Evolutionary conservation across 2,113 vertebrate species (phyloP).

Genomic region (Nesoenas mayeri): DNA sequence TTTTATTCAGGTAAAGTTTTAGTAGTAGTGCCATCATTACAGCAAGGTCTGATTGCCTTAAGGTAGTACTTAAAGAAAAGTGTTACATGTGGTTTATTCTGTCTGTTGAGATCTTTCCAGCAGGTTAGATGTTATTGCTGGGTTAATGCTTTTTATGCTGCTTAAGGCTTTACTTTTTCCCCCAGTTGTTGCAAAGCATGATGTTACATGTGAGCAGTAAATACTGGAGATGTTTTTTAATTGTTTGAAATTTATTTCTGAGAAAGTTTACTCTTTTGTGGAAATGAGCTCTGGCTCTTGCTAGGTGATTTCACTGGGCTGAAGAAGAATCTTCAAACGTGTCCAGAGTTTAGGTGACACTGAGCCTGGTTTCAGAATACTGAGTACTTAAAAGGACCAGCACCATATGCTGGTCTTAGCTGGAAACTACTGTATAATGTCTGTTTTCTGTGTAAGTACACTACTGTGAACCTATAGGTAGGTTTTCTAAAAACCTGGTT

Average conservation of each 20-base stretch:
- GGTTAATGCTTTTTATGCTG: neutral
- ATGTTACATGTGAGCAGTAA: neutral
- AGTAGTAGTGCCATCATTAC: neutral
- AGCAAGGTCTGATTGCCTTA: neutral
- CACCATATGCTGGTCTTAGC: neutral
- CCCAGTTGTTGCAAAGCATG: neutral
- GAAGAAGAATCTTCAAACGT: neutral
- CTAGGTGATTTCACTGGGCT: neutral
- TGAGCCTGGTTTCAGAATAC: neutral
- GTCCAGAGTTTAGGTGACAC: neutral
- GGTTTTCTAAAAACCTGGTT: neutral
- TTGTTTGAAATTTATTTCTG: neutral
- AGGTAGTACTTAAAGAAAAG: neutral
- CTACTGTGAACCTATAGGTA: neutral
- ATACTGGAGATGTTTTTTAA: neutral
- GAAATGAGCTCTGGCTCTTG: neutral
- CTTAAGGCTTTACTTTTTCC: neutral
- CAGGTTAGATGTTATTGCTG: neutral
- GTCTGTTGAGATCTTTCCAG: neutral
- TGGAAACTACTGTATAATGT: neutral
- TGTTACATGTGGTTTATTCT: neutral
- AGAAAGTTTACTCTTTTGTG: neutral
- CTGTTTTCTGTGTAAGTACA: neutral
- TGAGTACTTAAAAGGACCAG: neutral
- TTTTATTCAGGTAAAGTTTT: neutral